Base-by-base conservation (phyloP, 2,113 vertebrate genomes). In the Ochotona princeps region DNA sequence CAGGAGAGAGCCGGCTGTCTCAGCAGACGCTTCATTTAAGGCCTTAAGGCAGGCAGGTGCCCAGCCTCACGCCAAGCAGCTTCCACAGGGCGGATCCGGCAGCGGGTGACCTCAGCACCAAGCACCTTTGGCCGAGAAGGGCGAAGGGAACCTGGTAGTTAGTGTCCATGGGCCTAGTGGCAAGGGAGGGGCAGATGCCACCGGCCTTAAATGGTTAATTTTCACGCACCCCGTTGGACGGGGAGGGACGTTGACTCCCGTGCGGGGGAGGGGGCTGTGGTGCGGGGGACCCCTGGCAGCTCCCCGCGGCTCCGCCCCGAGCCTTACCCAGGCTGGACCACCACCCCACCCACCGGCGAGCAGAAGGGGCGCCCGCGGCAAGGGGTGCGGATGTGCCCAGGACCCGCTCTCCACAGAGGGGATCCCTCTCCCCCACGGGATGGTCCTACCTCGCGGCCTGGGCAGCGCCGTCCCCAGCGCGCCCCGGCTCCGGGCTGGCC, bases 381-480 rank as follows among this genome's bases (percentile, higher is more conserved):
- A 32, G 21, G 65, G 8, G 10, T 44, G 70, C 79, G 83, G 80
- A 70, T 15, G 67, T 14, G 21, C 3, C 65, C 83, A 8, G 86
- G 47, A 82, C 73, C 83, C 93, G 80, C 32, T 74, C 57, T 91
- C 94, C 81, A 57, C 21, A 20, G 44, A 51, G 38, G 87, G 72
- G 69, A 61, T 51, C 23, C 66, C 51, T 79, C 65, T 66, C 79
- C 76, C n/a, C 38, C 38, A 44, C 38, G 3, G 79, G 85, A 79
- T 44, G 4, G 63, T 97, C 98, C 97, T 98, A 98, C 98, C 98
- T 98, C 97, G 90, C 93, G 97, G 94, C 95, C 97, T 96, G 0
- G 96, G 97, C 94, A 95, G 93, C 95, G 96, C 90, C 94, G 74
- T 97, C 94, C 94, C 95, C 92, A 38, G 94, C 89, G 89, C 90